Evolutionary conservation across 2,888 invertebrate genomes (phyloP).

Genomic region (Suillia variegata): DNA sequence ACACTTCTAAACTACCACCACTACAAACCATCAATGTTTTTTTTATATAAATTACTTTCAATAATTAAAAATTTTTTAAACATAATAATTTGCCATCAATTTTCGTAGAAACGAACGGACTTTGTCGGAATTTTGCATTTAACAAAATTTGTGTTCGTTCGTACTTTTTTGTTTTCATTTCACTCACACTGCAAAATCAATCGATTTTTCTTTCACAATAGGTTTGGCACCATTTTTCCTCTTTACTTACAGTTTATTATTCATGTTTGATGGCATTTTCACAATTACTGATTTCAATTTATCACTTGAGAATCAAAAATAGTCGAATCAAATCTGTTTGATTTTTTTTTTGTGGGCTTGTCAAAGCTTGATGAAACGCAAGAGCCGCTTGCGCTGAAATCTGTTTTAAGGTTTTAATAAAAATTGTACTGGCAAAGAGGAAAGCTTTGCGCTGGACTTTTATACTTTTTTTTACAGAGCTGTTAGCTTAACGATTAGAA

Average conservation of each 20-base stretch:
- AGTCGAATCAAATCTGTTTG: conserved; percentile 26
- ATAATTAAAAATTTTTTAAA: too few species aligned
- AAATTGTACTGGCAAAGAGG: too few species aligned
- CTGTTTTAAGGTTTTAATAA: too few species aligned
- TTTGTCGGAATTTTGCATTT: too few species aligned
- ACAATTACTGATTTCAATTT: conserved; percentile 54
- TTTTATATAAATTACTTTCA: too few species aligned
- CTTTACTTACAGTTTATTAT: conserved; percentile 62
- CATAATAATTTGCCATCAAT: conserved; percentile 23
- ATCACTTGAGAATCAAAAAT: conserved; percentile 42
- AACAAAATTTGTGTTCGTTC: conserved; percentile 32
- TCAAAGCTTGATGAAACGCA: too few species aligned
- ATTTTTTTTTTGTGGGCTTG: conserved; percentile 23
- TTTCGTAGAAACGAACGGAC: conserved; percentile 5
- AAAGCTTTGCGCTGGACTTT: too few species aligned
- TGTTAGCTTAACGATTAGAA: too few species aligned
- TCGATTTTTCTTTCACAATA: conserved; percentile 44
- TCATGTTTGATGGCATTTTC: conserved; percentile 61
- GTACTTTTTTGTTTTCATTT: conserved; percentile 30
- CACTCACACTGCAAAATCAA: conserved; percentile 54
- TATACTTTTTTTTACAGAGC: too few species aligned
- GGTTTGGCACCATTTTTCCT: conserved; percentile 30
- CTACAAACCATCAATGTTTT: too few species aligned
- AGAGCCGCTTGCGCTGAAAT: too few species aligned
- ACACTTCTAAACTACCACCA: conserved; percentile 6